Evolutionary conservation across 1,140 invertebrate genomes (phyloP), one percentile per base, ranked within the genome.

Genomic region (Protaetia brevitarsis): DNA sequence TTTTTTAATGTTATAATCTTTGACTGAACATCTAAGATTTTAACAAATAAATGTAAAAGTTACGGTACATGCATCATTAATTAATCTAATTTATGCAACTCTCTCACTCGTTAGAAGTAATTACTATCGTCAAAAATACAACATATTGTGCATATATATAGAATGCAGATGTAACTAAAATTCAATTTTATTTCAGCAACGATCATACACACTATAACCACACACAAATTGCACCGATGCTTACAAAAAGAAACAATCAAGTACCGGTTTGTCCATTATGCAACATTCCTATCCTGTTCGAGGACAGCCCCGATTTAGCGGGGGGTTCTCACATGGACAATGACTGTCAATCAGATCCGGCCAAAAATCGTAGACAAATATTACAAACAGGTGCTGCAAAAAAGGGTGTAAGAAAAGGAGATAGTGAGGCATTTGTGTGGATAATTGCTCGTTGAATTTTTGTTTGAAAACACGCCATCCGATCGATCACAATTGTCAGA

Each of bases 251-350:
- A 77, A 87, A 97, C 79, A 87, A 95, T 19, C 95, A 97, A 83
- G 94, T 98, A 8, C 95, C 95, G 51, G 89, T 93, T 0, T 98
- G 96, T 80, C 96, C 95, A 0, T 79, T 98, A 1, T 98, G 96
- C 77, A 91, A 92, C 66, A 83, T 84, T 51, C 93, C 94, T 3
- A 89, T 98, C 91, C 95, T 0, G 85, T 89, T 2, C 87, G 88
- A 72, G 92, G 91, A 0, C 88, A 96, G 73, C 82, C 87, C 95
- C 1, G 96, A 98, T 79, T 79, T 92, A 2, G 88, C 89, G 0
- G 94, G 98, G 2, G 84, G 91, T n/a, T 83, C 86, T 58, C 95
- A 97, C 72, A 95, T 97, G 69, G 95, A 98, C 73, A 88, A 89
- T 71, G 92, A 96, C 68, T 98, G 96, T 76, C 88, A 90, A 70